Evolutionary conservation across 1,140 invertebrate species (phyloP), one percentile per base, ranked within the genome.

Genomic region (Colletes gigas): DNA sequence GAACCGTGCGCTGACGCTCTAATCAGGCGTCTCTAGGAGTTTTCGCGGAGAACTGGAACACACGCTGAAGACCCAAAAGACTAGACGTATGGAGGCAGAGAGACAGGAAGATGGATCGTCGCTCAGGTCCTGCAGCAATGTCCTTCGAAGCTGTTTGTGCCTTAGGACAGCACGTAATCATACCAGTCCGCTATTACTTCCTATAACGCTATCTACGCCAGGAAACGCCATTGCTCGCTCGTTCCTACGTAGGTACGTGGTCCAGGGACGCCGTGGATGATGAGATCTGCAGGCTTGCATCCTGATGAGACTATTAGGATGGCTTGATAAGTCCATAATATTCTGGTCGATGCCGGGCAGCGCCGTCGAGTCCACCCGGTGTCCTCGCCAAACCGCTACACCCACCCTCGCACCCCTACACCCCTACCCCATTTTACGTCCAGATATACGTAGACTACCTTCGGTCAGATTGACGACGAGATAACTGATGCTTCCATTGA

Each of bases 231-330:
- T 88, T 88, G 85, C 83, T 84, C 81, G 83, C 78, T 88, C 88
- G 85, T 90, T 90, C 81, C 86, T 88, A 89, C 82, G 89, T 88
- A 82, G 87, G 70, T 83, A 83, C 82, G 82, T 83, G 84, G 86
- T 83, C 78, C 85, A 85, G 87, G 82, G 83, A 88, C 83, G 82
- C 86, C 74, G 87, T 88, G 90, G 89, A 92, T 90, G 90, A 91
- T 92, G 91, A 92, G 91, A 92, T 92, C 91, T 91, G 90, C 91
- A 90, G 90, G 90, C 89, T 91, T 91, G 91, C 91, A 92, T 92
- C 90, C 90, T 92, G 91, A 92, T 92, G 91, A 92, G 91, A 92
- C 91, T 91, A 92, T 92, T 92, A 92, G 88, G 91, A 92, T 91
- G 88, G 90, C 90, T 92, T 92, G 91, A 92, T 92, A 92, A 92